Evolutionary conservation across 2,888 invertebrate genomes (phyloP).

Genomic region (Xestia c-nigrum): DNA sequence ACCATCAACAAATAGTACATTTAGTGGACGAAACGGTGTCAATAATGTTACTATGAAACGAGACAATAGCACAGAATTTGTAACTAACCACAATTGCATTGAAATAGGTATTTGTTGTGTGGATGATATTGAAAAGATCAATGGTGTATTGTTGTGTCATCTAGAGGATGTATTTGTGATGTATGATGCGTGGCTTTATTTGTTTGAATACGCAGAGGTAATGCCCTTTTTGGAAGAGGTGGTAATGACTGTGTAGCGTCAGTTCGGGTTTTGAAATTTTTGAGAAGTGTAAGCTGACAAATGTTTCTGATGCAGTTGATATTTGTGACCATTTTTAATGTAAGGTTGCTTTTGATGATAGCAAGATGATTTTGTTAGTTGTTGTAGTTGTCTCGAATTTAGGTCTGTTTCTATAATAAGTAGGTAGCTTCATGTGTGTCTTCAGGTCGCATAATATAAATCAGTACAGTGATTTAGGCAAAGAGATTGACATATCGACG

Average conservation of each 20-base stretch:
- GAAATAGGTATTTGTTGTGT: constrained; percentile 26
- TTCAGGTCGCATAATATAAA: not conserved
- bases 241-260: constrained; percentile 23
- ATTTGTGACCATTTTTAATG: not conserved
- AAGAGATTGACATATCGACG: not conserved
- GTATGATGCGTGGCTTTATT: constrained; percentile 33
- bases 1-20: constrained; percentile 32
- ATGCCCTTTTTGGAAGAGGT: constrained; percentile 44
- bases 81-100: constrained; percentile 55
- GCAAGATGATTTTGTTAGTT: not conserved
- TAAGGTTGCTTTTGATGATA: not conserved
- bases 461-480: not conserved
- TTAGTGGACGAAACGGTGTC: constrained; percentile 53
- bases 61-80: constrained; percentile 58
- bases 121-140: constrained; percentile 56
- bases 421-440: not conserved
- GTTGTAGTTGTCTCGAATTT: not conserved
- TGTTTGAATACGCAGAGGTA: constrained; percentile 22
- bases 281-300: not conserved
- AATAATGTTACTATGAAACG: constrained; percentile 49
- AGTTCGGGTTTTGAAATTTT: not conserved
- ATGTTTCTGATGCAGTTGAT: not conserved
- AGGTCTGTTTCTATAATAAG: not conserved
- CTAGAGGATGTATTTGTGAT: constrained; percentile 29
- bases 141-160: constrained; percentile 52